Percentiles rank a stretch among this genome's conserved stretches.
These are phyloP conservation scores for Uria aalge DNA, from an alignment of 2,113 vertebrate genomes.

Conservation along the genomic window DNA sequence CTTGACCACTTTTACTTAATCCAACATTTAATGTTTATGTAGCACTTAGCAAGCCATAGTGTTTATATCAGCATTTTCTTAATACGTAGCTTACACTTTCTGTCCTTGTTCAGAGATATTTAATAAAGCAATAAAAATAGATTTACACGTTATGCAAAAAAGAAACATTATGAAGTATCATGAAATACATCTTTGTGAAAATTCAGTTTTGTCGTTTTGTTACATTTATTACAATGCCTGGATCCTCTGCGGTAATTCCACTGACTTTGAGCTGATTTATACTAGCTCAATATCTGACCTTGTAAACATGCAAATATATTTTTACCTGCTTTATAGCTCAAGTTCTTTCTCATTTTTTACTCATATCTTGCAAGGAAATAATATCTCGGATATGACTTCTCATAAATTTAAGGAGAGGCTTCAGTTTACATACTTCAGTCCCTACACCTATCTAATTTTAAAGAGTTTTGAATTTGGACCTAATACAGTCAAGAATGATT, in stretches of 20 bases:
- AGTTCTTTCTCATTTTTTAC: slow-evolving; percentile 9
- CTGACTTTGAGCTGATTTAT: slow-evolving; percentile 49
- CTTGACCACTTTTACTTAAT: slow-evolving; percentile 33
- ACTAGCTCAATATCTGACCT: slow-evolving; percentile 36
- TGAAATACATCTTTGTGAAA: slow-evolving; percentile 3
- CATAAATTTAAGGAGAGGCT: slow-evolving; percentile 2
- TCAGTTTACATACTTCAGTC: background rate
- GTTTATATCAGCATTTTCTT: slow-evolving; percentile 53
- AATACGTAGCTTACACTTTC: background rate
- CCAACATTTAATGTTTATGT: slow-evolving; percentile 25
- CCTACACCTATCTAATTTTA: background rate
- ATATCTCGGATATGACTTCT: background rate
- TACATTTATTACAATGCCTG: slow-evolving; percentile 30
- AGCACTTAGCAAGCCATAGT: slow-evolving; percentile 25
- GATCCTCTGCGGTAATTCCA: background rate
- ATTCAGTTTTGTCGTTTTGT: slow-evolving; percentile 32
- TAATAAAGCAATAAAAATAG: slow-evolving; percentile 42
- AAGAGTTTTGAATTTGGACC: background rate
- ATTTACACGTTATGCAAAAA: slow-evolving; percentile 32
- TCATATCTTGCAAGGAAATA: background rate
- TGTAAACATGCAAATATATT: slow-evolving; percentile 41
- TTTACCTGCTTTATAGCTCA: slow-evolving; percentile 32
- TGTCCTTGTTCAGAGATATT: background rate
- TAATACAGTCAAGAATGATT: background rate
- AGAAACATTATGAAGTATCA: background rate